Base-by-base conservation (phyloP, 2,888 invertebrate species). In the Biston stratarius region DNA sequence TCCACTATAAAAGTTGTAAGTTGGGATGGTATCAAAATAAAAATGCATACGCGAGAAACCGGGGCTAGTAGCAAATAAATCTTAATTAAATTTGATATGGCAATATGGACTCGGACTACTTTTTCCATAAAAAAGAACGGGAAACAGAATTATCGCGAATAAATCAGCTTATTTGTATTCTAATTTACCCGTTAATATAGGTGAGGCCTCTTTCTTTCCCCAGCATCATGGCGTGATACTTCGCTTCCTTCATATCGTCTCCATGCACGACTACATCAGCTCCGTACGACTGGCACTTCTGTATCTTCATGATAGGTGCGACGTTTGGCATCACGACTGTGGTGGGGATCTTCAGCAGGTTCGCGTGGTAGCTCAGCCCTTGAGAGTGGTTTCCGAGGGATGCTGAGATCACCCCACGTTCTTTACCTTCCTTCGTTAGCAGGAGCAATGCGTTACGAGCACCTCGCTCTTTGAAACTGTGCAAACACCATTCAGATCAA, bases 291-390 rank as follows among this genome's bases (percentile, higher is more conserved):
- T 96, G 95, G 84, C 99, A 99, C 71, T 97, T 96, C 81, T 97
- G 96, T 57, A 99, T 97, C 92, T 99, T 99, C 98, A 99, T 99
- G 66, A 99, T 97, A 0, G 99, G 99, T 0, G 99, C 99, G 0
- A 98, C 96, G 48, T 96, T 96, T 0, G 99, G 99, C 99, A 99
- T 99, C n/a, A 99, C 97, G 6, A 99, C 98, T 0, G 97, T 97
- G 0, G 96, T 95, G 0, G 97, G 96, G 34, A 97, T 95, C 48
- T 94, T 92, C 9, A 98, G 92, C 67, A 95, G 94, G 74, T 95
- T 92, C 0, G 97, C 97, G 83, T 98, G 98, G 84, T 97, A 98
- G 74, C 96, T 96, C 55, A 98, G 83, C 0, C 92, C 95, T 81
- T 98, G 96, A 0, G 99, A 99, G 89, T 99, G 99, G 87, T 99